Percentiles rank a stretch among this genome's conserved stretches.
These are phyloP conservation scores for Seriola quinqueradiata DNA, from an alignment of 2,113 vertebrate genomes.

Conservation along the genomic window DNA sequence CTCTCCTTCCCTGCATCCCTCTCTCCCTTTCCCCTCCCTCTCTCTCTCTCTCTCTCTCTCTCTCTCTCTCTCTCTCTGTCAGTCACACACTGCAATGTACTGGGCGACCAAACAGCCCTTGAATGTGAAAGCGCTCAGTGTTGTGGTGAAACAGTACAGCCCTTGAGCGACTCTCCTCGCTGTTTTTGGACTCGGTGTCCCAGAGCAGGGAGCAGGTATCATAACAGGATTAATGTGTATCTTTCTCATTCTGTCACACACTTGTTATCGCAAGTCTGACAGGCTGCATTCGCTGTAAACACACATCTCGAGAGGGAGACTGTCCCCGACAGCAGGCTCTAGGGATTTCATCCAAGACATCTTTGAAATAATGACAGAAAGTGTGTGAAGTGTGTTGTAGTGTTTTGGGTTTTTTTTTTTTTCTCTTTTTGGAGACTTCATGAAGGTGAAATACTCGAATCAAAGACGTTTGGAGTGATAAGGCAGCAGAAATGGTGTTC, in stretches of 20 bases:
- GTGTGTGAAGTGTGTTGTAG: background rate
- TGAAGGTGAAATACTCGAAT: conserved; percentile 45
- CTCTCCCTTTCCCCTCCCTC: too few relatives aligned
- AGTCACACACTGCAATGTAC: conserved; percentile 24
- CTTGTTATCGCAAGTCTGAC: conserved; percentile 54
- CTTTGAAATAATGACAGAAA: conserved; percentile 55
- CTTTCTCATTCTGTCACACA: conserved; percentile 51
- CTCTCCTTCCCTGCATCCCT: background rate
- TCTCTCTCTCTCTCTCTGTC: background rate
- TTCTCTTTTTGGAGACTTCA: background rate
- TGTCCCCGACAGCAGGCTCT: conserved; percentile 49
- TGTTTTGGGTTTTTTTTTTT: background rate
- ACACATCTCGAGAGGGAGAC: conserved; percentile 27
- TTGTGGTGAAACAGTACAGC: conserved; percentile 45
- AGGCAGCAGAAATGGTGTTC: background rate
- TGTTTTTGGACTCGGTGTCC: conserved; percentile 21
- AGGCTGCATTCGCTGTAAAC: conserved; percentile 51
- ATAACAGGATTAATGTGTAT: conserved; percentile 53
- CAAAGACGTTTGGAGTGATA: conserved; percentile 3
- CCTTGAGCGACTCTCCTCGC: conserved; percentile 15
- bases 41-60: background rate
- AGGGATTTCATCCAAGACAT: conserved; percentile 42
- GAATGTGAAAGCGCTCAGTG: conserved; percentile 40
- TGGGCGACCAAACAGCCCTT: conserved; percentile 8
- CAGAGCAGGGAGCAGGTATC: conserved; percentile 37